Conservation (phyloP, 2,797 vertebrate species). For the Coregonus ussuriensis region DNA sequence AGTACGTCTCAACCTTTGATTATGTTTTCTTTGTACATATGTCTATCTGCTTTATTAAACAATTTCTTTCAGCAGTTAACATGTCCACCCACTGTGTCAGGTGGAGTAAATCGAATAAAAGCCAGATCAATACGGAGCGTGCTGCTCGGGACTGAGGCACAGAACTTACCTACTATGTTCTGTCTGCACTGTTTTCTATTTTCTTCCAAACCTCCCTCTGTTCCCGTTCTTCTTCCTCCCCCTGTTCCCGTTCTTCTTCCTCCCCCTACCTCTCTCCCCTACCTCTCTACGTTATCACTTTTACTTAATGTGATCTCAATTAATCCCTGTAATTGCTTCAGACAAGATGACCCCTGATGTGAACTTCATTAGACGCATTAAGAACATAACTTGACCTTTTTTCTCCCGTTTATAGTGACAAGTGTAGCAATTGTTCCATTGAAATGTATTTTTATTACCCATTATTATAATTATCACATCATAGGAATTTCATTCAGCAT, state of each 20-base stretch:
- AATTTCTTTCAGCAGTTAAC: conserved; percentile 21
- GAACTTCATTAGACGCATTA: too few species aligned
- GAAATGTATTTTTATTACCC: neutral
- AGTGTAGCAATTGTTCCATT: too few species aligned
- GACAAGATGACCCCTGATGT: too few species aligned
- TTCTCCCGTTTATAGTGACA: too few species aligned
- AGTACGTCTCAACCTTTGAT: too few species aligned
- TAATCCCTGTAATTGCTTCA: too few species aligned
- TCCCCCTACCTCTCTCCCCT: conserved; percentile 30
- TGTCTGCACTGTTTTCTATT: conserved; percentile 9
- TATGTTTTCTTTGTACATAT: too few species aligned
- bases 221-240: conserved; percentile 6
- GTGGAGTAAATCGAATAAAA: conserved; percentile 54
- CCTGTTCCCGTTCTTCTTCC: conserved; percentile 8
- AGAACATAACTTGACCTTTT: too few species aligned
- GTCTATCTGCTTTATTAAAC: too few species aligned
- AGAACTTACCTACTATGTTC: conserved; percentile 23
- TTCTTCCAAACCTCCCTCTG: conserved; percentile 1
- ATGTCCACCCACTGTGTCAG: conserved; percentile 12
- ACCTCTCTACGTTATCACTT: too few species aligned
- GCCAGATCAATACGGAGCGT: conserved; percentile 50
- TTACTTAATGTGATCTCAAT: too few species aligned
- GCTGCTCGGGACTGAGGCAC: conserved; percentile 40
- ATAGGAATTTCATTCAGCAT: conserved; percentile 35
- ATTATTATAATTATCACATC: conserved; percentile 42